These are phyloP conservation scores for Hermetia illucens DNA, from an alignment of 1,140 invertebrate species.

Conservation along the genomic window DNA sequence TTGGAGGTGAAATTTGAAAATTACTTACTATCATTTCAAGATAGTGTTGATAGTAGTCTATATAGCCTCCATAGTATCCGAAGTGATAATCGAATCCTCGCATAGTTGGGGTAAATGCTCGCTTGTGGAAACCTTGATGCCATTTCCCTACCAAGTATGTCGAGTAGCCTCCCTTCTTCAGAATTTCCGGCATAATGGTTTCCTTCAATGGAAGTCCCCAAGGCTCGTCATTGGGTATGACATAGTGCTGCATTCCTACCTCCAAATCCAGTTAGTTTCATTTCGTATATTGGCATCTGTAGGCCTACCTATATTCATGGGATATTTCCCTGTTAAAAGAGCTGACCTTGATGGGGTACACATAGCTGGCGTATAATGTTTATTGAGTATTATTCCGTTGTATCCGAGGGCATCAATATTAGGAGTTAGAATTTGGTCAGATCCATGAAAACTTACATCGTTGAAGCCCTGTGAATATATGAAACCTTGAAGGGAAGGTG, in stretches of 20 bases:
- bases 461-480: conserved; percentile 61
- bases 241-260: conserved; percentile 66
- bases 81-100: conserved; percentile 77
- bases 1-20: too few relatives aligned
- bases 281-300: not conserved
- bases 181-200: conserved; percentile 58
- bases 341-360: conserved; percentile 66
- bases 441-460: conserved; percentile 81
- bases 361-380: conserved; percentile 58
- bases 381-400: conserved; percentile 60
- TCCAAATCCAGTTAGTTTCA: conserved; percentile 9
- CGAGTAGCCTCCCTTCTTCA: conserved; percentile 60
- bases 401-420: conserved; percentile 73
- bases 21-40: conserved; percentile 40
- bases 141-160: conserved; percentile 86
- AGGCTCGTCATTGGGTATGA: conserved; percentile 55
- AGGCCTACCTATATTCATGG: conserved; percentile 54
- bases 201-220: conserved; percentile 55
- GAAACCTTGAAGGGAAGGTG: conserved; percentile 18
- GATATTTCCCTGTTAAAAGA: conserved; percentile 69
- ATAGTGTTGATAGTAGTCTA: conserved; percentile 70
- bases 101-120: conserved; percentile 58
- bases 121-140: conserved; percentile 62
- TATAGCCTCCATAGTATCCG: conserved; percentile 68
- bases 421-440: conserved; percentile 67